phyloP scores from a whole-genome alignment of 2,888 invertebrate species.

The Tromatobia lineatoria region DNA sequence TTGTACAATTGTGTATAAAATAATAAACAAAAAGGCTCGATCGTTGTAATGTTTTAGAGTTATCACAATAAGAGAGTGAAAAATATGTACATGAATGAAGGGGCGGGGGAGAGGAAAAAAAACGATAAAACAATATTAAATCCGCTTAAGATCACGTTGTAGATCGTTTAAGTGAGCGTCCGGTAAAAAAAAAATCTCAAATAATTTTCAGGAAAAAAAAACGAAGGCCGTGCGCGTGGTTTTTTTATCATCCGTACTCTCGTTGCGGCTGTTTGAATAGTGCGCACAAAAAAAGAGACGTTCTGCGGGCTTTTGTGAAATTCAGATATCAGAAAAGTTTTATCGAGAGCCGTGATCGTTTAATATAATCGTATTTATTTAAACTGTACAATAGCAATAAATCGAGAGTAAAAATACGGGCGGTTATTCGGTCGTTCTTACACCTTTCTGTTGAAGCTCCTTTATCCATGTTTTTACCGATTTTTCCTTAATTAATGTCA shows the following conservation, averaged over 20 bases:
- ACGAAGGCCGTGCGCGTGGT: neutral
- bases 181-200: neutral
- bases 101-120: neutral
- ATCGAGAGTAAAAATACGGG: conserved; percentile 47
- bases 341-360: conserved; percentile 73
- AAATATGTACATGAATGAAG: conserved; percentile 59
- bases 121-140: conserved; percentile 6
- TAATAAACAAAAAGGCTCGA: conserved; percentile 24
- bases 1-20: conserved; percentile 77
- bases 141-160: neutral
- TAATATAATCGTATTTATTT: conserved; percentile 81
- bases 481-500: neutral
- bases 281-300: neutral
- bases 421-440: neutral
- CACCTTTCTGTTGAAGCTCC: neutral
- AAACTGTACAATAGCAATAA: conserved; percentile 81
- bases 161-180: neutral
- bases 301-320: conserved; percentile 58
- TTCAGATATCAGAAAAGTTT: conserved; percentile 69
- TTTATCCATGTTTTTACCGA: neutral
- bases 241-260: conserved; percentile 1
- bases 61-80: conserved; percentile 58
- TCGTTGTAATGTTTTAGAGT: conserved; percentile 65
- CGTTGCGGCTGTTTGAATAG: conserved; percentile 4
- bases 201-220: neutral